Conservation (phyloP, 37 sponge, comb jelly and placozoan genomes). For the Aphrocallistes beatrix region DNA sequence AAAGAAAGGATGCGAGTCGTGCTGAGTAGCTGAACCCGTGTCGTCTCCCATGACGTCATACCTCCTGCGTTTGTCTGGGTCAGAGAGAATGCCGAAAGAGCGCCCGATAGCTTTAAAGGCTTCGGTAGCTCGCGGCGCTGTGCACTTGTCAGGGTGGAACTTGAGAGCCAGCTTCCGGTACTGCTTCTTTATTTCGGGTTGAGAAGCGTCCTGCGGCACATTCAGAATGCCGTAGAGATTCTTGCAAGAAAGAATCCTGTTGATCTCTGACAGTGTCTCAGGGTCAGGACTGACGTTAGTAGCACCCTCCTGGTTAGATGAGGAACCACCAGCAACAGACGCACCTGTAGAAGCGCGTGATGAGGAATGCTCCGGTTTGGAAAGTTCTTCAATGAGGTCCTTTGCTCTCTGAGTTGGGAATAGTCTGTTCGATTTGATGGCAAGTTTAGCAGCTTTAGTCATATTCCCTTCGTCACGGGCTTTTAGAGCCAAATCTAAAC, state of each 20-base stretch:
- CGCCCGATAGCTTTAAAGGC: neutral
- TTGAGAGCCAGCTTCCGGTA: neutral
- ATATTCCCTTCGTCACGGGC: neutral
- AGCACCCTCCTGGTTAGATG: neutral
- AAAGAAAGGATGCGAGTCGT: neutral
- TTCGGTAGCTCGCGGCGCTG: neutral
- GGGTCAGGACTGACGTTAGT: neutral
- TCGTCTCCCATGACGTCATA: conserved; percentile 19
- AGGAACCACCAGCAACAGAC: too few relatives aligned
- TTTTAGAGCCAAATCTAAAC: neutral
- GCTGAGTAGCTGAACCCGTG: neutral
- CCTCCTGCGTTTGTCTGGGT: neutral
- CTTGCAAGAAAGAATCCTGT: conserved; percentile 5
- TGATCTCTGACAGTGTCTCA: neutral
- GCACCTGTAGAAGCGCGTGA: neutral
- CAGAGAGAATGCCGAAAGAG: neutral
- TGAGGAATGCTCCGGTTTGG: neutral
- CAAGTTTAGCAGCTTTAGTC: neutral
- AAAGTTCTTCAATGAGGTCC: neutral
- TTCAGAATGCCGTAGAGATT: neutral
- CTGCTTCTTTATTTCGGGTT: neutral
- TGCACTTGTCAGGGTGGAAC: conserved; percentile 6
- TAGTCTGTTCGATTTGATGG: neutral
- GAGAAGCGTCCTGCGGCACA: neutral
- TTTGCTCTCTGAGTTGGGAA: neutral